These are phyloP conservation scores for Hydrolagus affinis DNA, from an alignment of 2,113 vertebrate species.

Conservation along the genomic window DNA sequence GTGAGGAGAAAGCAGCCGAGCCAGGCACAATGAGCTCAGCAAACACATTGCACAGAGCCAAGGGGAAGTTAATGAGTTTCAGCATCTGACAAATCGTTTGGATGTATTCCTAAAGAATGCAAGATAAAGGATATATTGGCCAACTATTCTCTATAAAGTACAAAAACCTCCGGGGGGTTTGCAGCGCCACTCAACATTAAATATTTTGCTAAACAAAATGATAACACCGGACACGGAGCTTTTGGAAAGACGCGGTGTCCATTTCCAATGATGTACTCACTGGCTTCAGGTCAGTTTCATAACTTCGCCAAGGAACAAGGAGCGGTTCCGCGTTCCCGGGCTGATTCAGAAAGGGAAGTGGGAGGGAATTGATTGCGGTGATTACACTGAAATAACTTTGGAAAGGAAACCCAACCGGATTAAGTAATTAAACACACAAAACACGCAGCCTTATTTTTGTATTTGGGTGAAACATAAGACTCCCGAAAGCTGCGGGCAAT, in stretches of 20 bases:
- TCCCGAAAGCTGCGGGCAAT: neutral
- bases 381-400: neutral
- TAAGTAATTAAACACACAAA: neutral
- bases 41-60: conserved; percentile 79
- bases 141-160: conserved; percentile 24
- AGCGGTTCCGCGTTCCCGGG: neutral
- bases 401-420: conserved; percentile 23
- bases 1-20: conserved; percentile 77
- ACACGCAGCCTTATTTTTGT: neutral
- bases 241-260: neutral
- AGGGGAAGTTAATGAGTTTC: conserved; percentile 87
- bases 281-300: conserved; percentile 17
- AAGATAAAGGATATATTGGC: conserved; percentile 29
- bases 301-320: neutral
- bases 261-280: conserved; percentile 12
- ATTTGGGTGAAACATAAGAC: neutral
- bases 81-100: conserved; percentile 78
- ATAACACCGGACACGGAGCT: neutral
- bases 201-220: conserved; percentile 31
- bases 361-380: conserved; percentile 3
- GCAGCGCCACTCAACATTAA: conserved; percentile 17
- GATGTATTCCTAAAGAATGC: conserved; percentile 75
- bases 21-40: conserved; percentile 84
- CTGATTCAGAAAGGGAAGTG: neutral
- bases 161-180: conserved; percentile 9